Conservation (phyloP, 2,888 invertebrate species). For the Nymphalis polychloros region DNA sequence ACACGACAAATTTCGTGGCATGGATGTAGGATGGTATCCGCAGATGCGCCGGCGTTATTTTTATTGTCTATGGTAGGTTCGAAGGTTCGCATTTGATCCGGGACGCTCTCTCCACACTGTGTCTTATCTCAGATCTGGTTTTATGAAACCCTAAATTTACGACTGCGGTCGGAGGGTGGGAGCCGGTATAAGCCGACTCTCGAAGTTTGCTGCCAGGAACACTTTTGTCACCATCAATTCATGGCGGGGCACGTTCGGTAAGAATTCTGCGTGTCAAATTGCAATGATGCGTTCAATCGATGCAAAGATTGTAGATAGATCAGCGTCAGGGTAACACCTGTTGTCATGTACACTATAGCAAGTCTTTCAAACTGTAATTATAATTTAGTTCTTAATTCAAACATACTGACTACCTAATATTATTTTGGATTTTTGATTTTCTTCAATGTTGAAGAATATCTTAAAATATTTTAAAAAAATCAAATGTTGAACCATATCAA, state of each 20-base stretch:
- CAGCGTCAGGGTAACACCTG: constrained; percentile 27
- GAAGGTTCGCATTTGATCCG: constrained; percentile 79
- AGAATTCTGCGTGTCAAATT: constrained; percentile 77
- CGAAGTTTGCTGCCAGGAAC: constrained; percentile 72
- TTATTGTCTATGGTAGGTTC: constrained; percentile 72
- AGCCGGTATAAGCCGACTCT: constrained; percentile 75
- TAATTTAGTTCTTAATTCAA: background rate
- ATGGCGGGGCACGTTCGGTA: constrained; percentile 75
- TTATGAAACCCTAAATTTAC: constrained; percentile 83
- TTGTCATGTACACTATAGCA: constrained; percentile 6
- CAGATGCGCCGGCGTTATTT: constrained; percentile 79
- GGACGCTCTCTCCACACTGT: constrained; percentile 76
- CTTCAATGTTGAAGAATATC: background rate
- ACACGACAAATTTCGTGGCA: constrained; percentile 76
- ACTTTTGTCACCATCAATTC: constrained; percentile 79
- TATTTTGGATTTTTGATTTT: background rate
- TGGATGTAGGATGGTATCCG: constrained; percentile 65
- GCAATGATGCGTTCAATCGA: constrained; percentile 59
- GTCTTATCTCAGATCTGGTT: constrained; percentile 82
- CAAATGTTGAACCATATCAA: too few relatives aligned
- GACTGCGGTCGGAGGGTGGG: constrained; percentile 78
- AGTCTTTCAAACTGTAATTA: constrained; percentile 2
- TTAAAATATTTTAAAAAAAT: background rate
- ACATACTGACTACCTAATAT: too few relatives aligned
- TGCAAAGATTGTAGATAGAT: constrained; percentile 46